Evolutionary conservation across 2,113 vertebrate genomes (phyloP).

Genomic region (Tetrao urogallus): DNA sequence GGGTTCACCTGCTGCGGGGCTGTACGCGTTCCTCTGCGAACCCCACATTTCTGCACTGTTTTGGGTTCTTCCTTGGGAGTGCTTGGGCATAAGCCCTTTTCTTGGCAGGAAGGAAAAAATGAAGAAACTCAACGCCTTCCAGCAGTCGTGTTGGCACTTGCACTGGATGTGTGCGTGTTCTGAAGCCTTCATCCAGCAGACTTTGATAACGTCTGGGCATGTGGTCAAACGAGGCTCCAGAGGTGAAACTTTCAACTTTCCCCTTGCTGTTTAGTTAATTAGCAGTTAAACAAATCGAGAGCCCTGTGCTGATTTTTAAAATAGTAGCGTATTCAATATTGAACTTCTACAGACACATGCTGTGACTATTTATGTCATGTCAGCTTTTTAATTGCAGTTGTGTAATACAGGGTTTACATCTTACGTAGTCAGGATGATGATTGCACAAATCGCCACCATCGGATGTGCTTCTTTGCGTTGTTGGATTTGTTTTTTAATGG

Average conservation of each 20-base stretch:
- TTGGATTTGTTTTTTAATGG: background rate
- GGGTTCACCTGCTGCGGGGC: accelerated
- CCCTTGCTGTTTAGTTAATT: background rate
- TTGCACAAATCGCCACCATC: background rate
- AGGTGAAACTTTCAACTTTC: background rate
- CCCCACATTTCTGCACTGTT: background rate
- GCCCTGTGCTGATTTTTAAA: background rate
- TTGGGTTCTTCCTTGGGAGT: background rate
- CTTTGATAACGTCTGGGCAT: background rate
- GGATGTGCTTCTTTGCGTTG: background rate
- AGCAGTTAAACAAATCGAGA: background rate
- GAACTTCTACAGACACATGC: background rate
- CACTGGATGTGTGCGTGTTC: accelerated
- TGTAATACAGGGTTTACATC: constrained; percentile 29
- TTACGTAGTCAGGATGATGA: background rate
- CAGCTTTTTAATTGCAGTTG: constrained; percentile 42
- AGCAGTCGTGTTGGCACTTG: accelerated
- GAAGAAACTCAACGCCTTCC: background rate
- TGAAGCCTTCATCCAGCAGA: background rate
- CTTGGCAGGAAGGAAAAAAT: background rate
- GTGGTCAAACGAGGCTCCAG: background rate
- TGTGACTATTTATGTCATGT: constrained; percentile 32
- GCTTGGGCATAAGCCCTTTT: background rate
- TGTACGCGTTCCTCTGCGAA: background rate
- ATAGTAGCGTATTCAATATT: background rate